Evolutionary conservation across 2,888 invertebrate genomes (phyloP).

Genomic region (Schrankia costaestrigalis): DNA sequence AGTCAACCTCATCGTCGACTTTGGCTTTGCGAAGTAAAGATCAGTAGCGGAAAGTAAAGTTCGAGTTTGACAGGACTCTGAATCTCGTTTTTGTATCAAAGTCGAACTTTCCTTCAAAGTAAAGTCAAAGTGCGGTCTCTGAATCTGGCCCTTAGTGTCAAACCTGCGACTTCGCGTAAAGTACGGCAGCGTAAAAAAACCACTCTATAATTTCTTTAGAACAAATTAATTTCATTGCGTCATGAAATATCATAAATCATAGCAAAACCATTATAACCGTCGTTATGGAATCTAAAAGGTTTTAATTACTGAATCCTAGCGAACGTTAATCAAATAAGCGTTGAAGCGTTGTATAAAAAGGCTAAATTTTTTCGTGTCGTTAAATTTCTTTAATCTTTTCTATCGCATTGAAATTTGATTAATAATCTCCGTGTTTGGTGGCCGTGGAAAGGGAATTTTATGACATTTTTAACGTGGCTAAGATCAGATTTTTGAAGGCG

Average conservation of each 20-base stretch:
- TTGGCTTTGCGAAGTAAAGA: no score
- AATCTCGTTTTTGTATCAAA: no score
- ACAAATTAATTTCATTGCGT: not conserved
- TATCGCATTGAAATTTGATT: slow-evolving; percentile 33
- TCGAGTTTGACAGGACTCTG: no score
- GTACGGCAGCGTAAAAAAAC: no score
- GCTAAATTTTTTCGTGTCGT: slow-evolving; percentile 21
- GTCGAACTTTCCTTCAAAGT: no score
- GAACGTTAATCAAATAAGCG: slow-evolving; percentile 28
- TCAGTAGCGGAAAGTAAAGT: no score
- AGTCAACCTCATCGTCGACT: no score
- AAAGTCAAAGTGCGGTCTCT: no score
- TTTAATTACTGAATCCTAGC: slow-evolving; percentile 23
- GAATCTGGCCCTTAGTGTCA: no score
- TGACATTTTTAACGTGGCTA: slow-evolving; percentile 12
- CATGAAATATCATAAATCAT: slow-evolving; percentile 3
- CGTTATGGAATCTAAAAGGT: slow-evolving; percentile 11
- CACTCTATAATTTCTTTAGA: not conserved
- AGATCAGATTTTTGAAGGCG: slow-evolving; percentile 1
- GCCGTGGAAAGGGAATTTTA: slow-evolving; percentile 23
- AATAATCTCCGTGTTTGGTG: slow-evolving; percentile 31
- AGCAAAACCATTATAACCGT: slow-evolving; percentile 1
- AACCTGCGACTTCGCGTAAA: no score
- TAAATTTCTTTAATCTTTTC: slow-evolving; percentile 21
- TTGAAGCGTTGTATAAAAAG: slow-evolving; percentile 21